Evolutionary conservation across 2,113 vertebrate genomes (phyloP), one percentile per base, ranked within the genome.

Genomic region (Montifringilla adamsi): DNA sequence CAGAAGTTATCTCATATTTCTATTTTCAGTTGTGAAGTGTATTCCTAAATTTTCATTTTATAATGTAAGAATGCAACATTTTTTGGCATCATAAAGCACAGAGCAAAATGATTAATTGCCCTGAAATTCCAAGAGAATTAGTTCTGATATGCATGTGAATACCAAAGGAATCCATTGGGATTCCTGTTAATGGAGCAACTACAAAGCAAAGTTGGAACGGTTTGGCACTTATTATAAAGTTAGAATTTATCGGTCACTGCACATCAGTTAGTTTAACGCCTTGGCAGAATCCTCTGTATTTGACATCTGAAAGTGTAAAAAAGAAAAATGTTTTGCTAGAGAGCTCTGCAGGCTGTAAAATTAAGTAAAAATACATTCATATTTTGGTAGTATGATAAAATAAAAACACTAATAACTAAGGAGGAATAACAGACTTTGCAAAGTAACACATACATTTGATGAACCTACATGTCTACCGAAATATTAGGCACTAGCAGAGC

Each of bases 41-140:
- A 18, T 64, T 88, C 13, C 72, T 84, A 75, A 80, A 94, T 78
- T 95, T 81, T 20, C 59, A 74, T 89, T 69, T 91, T 68, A 74
- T 37, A 83, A 84, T 41, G 24, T 27, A 94, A 35, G 73, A 50
- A 72, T 30, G 64, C 63, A 92, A 84, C 50, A 91, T 63, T 84
- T 95, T 94, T 89, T 91, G 76, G 67, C 78, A 91, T 91, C 79
- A 93, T 68, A 87, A 84, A 93, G 84, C 59, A 92, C 23, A 70
- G 64, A 67, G 21, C 44, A 95, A 69, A 90, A 74, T 91, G 90
- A 96, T 92, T 58, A 93, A 97, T 93, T 95, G 73, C 72, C 58
- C 79, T 75, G 72, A 91, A 94, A 96, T 93, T 97, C 92, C 86
- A 75, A 84, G 31, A 74, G 86, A 96, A 97, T 97, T 95, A 95